phyloP scores from a whole-genome alignment of 2,797 vertebrate genomes.

The Pipistrellus pygmaeus region DNA sequence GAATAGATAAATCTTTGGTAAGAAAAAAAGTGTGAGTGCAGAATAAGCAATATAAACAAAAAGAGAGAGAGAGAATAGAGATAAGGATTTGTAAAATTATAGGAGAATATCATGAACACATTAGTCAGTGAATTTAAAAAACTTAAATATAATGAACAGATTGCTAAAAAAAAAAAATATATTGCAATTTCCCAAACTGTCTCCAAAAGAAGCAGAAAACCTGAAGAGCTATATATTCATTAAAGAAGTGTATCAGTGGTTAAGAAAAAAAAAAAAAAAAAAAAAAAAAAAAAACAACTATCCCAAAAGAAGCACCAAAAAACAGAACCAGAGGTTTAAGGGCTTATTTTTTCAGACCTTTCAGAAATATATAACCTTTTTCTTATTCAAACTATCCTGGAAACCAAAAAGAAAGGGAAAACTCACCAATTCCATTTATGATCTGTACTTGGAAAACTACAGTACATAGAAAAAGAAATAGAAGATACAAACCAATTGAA shows the following conservation, averaged over 20 bases:
- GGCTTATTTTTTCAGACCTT: not conserved
- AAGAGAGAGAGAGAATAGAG: not conserved
- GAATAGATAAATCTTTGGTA: constrained; percentile 6
- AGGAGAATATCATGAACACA: not conserved
- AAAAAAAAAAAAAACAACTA: not conserved
- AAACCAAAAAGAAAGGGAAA: not conserved
- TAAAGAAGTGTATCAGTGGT: constrained; percentile 17
- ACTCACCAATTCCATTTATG: not conserved
- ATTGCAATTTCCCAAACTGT: not conserved
- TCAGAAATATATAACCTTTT: not conserved
- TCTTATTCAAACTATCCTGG: not conserved
- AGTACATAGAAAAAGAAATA: too few relatives aligned
- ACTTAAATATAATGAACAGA: not conserved
- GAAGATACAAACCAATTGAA: too few relatives aligned
- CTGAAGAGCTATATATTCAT: not conserved
- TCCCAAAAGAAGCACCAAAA: not conserved
- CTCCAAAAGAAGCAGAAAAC: constrained; percentile 32
- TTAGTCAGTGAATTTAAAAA: not conserved
- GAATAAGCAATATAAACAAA: not conserved
- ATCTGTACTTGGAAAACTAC: too few relatives aligned
- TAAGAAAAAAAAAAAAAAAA: not conserved
- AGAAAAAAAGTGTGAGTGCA: not conserved
- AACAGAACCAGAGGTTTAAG: not conserved
- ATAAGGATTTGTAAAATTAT: constrained; percentile 4
- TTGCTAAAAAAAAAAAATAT: constrained; percentile 17